Conservation (phyloP, 2,888 invertebrate genomes). For the Augochlorella aurata region DNA sequence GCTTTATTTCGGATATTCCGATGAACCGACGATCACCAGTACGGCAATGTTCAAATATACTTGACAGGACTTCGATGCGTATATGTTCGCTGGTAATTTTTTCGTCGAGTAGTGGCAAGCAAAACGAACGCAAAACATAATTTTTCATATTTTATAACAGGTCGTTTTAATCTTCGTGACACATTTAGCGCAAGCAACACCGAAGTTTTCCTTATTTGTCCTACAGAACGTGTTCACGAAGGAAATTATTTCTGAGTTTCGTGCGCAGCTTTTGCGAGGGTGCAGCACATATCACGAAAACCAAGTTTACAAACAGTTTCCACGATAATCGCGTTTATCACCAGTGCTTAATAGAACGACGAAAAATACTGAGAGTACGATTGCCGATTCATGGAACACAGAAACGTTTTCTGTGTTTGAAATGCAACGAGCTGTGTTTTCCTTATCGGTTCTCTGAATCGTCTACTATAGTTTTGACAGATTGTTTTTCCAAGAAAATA, state of each 20-base stretch:
- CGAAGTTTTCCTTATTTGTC: conserved; percentile 16
- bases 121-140: neutral
- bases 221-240: neutral
- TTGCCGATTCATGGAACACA: neutral
- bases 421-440: conserved; percentile 14
- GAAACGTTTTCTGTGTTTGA: conserved; percentile 23
- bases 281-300: neutral
- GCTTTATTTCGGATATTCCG: neutral
- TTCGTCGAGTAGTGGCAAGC: neutral
- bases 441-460: conserved; percentile 18
- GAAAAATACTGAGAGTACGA: neutral
- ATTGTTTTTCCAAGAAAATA: conserved; percentile 18
- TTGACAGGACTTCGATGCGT: too few species aligned
- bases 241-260: neutral
- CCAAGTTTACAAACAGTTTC: conserved; percentile 13
- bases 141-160: neutral
- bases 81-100: neutral
- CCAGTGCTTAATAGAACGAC: neutral
- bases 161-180: neutral
- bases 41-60: neutral
- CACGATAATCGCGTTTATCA: neutral
- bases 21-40: neutral
- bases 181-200: conserved; percentile 34
- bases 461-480: neutral
- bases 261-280: neutral